phyloP scores from a whole-genome alignment of 2,113 vertebrate species.

The Trogon melanurus region DNA sequence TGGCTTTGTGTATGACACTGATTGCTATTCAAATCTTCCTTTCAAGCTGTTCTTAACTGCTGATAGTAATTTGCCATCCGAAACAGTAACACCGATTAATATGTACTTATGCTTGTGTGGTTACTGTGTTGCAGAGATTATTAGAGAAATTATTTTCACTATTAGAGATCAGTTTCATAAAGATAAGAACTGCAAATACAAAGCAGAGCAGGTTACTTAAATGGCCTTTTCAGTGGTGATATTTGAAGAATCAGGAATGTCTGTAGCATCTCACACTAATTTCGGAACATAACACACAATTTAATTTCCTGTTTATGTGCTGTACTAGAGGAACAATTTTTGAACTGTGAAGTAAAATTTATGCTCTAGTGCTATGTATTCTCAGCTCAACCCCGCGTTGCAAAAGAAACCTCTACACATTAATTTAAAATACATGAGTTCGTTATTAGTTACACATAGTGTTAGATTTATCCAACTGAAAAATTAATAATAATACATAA shows the following conservation, averaged over 20 bases:
- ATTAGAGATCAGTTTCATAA: slow-evolving; percentile 1
- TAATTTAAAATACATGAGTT: slow-evolving; percentile 32
- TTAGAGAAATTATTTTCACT: slow-evolving; percentile 8
- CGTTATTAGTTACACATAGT: slow-evolving; percentile 4
- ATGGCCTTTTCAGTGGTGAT: neutral
- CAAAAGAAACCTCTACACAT: neutral
- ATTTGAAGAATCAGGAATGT: neutral
- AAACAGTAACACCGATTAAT: slow-evolving; percentile 49
- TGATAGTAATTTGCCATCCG: slow-evolving; percentile 20
- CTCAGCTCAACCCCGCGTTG: neutral
- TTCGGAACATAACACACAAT: neutral
- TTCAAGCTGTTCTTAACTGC: slow-evolving; percentile 23
- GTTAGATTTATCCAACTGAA: slow-evolving; percentile 19
- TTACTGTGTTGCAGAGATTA: neutral
- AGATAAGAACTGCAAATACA: slow-evolving; percentile 22
- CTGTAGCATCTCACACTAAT: neutral
- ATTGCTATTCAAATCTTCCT: slow-evolving; percentile 43
- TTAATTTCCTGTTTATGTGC: slow-evolving; percentile 12
- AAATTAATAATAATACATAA: slow-evolving; percentile 26
- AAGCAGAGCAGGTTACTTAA: slow-evolving; percentile 14
- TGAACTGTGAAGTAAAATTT: neutral
- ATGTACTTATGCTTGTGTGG: neutral
- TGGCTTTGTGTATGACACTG: slow-evolving; percentile 41
- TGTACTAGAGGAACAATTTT: neutral
- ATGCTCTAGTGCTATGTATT: neutral